Evolutionary conservation across 2,888 invertebrate genomes (phyloP).

Genomic region (Beris morrisii): DNA sequence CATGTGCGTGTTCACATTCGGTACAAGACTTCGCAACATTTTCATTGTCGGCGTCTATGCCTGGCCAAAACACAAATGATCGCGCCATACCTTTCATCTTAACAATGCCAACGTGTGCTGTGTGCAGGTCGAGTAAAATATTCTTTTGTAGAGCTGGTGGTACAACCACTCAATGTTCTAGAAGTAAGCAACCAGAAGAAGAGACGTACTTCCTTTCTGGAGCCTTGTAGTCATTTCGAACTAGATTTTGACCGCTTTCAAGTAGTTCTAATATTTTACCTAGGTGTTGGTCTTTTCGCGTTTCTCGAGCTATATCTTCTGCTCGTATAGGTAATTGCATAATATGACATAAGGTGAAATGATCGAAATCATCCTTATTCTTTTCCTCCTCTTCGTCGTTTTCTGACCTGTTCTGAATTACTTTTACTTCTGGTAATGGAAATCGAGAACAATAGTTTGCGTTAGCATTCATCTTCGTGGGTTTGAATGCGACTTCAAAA

Average conservation of each 20-base stretch:
- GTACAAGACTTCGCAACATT: conserved; percentile 18
- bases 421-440: background rate
- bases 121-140: conserved; percentile 7
- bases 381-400: conserved; percentile 6
- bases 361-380: conserved; percentile 35
- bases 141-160: background rate
- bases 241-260: conserved; percentile 18
- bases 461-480: conserved; percentile 14
- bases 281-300: conserved; percentile 31
- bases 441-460: conserved; percentile 17
- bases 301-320: conserved; percentile 32
- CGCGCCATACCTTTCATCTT: conserved; percentile 18
- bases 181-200: background rate
- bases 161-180: conserved; percentile 17
- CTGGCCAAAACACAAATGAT: conserved; percentile 19
- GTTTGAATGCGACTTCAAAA: conserved; percentile 6
- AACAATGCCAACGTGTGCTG: conserved; percentile 13
- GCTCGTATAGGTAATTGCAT: conserved; percentile 37
- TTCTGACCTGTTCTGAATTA: too few species aligned
- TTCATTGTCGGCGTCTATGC: conserved; percentile 15
- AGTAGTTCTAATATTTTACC: conserved; percentile 35
- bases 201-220: conserved; percentile 5
- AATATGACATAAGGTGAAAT: conserved; percentile 36
- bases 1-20: conserved; percentile 26
- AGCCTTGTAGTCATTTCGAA: background rate